phyloP scores from a whole-genome alignment of 1,140 invertebrate genomes.

The Dolichoris vasculosae region DNA sequence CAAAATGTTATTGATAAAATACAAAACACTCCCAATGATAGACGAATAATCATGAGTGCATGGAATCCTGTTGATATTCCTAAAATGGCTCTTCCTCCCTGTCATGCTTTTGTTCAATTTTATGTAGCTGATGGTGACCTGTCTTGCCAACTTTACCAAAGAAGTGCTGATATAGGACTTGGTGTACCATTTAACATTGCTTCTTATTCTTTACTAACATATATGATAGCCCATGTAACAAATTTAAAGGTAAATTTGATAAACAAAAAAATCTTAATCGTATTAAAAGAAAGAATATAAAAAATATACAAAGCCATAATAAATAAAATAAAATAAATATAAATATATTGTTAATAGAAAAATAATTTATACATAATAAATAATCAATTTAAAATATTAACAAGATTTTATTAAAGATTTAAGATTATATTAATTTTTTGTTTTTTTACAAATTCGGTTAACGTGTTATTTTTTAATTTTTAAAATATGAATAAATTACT shows the following conservation, averaged over 20 bases:
- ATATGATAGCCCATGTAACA: constrained; percentile 97
- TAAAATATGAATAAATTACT: background rate
- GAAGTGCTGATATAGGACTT: constrained; percentile 98
- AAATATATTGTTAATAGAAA: background rate
- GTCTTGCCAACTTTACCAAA: constrained; percentile 96
- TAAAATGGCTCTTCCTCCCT: constrained; percentile 97
- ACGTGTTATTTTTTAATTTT: no score
- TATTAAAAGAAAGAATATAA: constrained; percentile 15
- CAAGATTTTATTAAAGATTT: background rate
- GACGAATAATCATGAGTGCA: constrained; percentile 94
- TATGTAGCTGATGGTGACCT: constrained; percentile 89
- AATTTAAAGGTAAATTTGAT: constrained; percentile 80
- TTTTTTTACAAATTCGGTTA: no score
- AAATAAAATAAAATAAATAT: background rate
- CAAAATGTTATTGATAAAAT: constrained; percentile 88
- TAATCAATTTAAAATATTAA: background rate
- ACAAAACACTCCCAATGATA: constrained; percentile 87
- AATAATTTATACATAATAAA: background rate
- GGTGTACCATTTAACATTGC: constrained; percentile 99
- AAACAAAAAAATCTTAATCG: background rate
- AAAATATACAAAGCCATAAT: constrained; percentile 17
- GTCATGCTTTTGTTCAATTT: constrained; percentile 96
- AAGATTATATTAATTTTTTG: background rate
- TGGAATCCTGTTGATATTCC: constrained; percentile 96
- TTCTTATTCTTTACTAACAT: constrained; percentile 94